Conservation (phyloP, 2,113 vertebrate genomes). For the Cololabis saira region DNA sequence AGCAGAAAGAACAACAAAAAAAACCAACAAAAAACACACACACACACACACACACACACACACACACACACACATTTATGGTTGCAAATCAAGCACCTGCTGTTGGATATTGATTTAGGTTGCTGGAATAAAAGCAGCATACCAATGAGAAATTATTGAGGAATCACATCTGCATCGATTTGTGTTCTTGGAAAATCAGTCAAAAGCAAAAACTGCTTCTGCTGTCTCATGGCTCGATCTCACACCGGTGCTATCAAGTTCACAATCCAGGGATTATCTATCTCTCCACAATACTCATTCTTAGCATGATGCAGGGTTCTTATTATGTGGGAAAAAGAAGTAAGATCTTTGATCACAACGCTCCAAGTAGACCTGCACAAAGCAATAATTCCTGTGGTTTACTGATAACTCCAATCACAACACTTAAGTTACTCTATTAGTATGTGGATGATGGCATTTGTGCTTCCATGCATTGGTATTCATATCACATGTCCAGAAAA, state of each 20-base stretch:
- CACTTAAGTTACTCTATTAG: slow-evolving; percentile 47
- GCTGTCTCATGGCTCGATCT: neutral
- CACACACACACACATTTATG: too few relatives aligned
- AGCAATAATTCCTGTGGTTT: slow-evolving; percentile 11
- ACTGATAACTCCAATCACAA: neutral
- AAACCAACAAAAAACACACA: too few relatives aligned
- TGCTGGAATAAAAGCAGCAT: too few relatives aligned
- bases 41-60: too few relatives aligned
- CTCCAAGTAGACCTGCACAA: neutral
- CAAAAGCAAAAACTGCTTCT: slow-evolving; percentile 3
- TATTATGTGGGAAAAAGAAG: neutral
- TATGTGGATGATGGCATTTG: slow-evolving; percentile 31
- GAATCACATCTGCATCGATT: slow-evolving; percentile 26
- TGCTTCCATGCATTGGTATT: slow-evolving; percentile 53
- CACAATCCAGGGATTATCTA: neutral
- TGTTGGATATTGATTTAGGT: too few relatives aligned
- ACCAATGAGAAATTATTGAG: too few relatives aligned
- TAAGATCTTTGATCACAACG: neutral
- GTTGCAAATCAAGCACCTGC: too few relatives aligned
- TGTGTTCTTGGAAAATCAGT: slow-evolving; percentile 27
- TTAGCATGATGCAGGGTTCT: slow-evolving; percentile 4
- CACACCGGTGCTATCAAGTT: slow-evolving; percentile 2
- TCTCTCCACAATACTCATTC: slow-evolving; percentile 2
- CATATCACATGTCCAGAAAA: slow-evolving; percentile 54
- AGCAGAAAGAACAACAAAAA: too few relatives aligned